Evolutionary conservation across 1,140 invertebrate species (phyloP), one percentile per base, ranked within the genome.

Genomic region (Bombus confusus): DNA sequence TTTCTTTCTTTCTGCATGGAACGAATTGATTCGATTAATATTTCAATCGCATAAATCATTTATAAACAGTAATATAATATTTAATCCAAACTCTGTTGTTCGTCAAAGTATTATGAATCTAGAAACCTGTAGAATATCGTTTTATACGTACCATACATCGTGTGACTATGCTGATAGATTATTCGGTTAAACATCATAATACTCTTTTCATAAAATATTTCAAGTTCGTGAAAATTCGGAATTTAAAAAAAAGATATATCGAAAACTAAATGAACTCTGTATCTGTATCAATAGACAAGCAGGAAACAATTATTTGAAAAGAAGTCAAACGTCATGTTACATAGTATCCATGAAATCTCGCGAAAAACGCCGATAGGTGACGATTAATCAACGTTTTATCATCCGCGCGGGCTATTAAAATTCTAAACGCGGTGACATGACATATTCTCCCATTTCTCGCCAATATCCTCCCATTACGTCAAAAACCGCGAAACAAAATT

Each of bases 351-450:
- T 52, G 8, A 72, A 43, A 43, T 72, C n/a, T 28, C 28, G 39
- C 34, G 15, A 9, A 28, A 69, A n/a, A 10, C 12, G 15, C 0
- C 28, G 43, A 72, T 37, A 47, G 31, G n/a, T 47, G 62, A 57
- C 68, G 68, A 59, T 81, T 72, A 81, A 81, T 81, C 79, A 73
- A 37, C 25, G 25, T 31, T 66, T 43, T 43, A 72, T 9, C 69
- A 15, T 31, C 5, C 28, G 1, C 57, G 2, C 22, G 9, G 10
- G 34, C n/a, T 69, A 81, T 81, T 73, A 81, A 81, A 81, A 81
- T 81, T 81, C 79, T 22, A 59, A 41, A 31, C 47, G 12, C 25
- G 37, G 1, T 62, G 57, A 81, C 43, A 1, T 18, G 43, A 72
- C 25, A 8, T 25, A 39, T 52, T 71, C 66, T 71, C 15, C 3